These are phyloP conservation scores for Lysandra coridon DNA, from an alignment of 2,888 invertebrate species.

Conservation along the genomic window DNA sequence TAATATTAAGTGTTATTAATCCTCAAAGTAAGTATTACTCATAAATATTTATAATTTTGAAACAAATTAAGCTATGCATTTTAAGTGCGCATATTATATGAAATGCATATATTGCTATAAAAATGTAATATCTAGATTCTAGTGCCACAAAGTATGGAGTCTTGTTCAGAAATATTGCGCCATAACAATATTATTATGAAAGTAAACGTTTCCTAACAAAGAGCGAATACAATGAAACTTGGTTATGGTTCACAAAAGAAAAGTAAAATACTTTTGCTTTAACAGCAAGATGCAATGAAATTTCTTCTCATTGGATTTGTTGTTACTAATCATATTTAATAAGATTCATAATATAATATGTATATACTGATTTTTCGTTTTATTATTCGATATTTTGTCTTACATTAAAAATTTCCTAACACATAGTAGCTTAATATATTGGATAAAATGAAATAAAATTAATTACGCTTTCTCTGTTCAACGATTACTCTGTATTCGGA, in stretches of 20 bases:
- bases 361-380: too few species aligned
- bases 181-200: slow-evolving; percentile 49
- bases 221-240: slow-evolving; percentile 17
- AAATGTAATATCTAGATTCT: not conserved
- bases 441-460: not conserved
- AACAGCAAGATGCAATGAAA: not conserved
- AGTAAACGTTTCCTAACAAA: not conserved
- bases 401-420: not conserved
- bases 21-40: too few species aligned
- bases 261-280: not conserved
- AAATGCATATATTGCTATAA: not conserved
- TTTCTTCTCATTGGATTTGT: not conserved
- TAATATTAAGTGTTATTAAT: too few species aligned
- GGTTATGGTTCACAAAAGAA: not conserved
- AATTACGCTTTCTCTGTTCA: too few species aligned
- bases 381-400: not conserved
- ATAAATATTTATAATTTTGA: too few species aligned
- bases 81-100: not conserved
- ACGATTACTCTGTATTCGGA: not conserved
- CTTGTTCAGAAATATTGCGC: slow-evolving; percentile 50
- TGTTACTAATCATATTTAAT: not conserved
- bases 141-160: slow-evolving; percentile 45
- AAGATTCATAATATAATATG: too few species aligned
- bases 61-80: too few species aligned
- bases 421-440: not conserved